Conservation (phyloP, 2,797 vertebrate genomes). For the Lepilemur ruficaudatus region DNA sequence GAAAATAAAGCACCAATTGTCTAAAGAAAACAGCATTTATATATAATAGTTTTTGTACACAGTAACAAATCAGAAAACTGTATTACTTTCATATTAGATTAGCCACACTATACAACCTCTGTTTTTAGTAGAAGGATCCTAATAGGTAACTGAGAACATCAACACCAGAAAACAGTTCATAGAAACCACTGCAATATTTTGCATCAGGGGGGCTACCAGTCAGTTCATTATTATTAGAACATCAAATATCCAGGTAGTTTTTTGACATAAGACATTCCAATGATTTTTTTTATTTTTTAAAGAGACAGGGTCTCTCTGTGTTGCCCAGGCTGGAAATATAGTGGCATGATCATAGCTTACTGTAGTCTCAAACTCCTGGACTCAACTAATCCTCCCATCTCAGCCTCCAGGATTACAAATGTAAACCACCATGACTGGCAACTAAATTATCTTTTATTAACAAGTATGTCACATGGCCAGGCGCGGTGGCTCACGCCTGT, state of each 20-base stretch:
- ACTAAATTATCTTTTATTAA: not conserved
- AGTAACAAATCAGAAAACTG: conserved; percentile 74
- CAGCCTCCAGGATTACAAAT: not conserved
- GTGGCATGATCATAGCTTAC: not conserved
- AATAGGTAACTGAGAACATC: not conserved
- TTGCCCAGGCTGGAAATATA: not conserved
- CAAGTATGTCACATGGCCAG: no score
- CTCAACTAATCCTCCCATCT: not conserved
- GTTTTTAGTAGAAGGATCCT: conserved; percentile 64
- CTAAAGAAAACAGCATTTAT: conserved; percentile 4
- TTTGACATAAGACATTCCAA: not conserved
- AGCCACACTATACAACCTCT: conserved; percentile 79
- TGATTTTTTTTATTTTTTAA: not conserved
- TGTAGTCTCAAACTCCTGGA: not conserved
- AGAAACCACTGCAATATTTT: not conserved
- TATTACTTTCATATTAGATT: conserved; percentile 69
- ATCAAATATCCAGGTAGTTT: not conserved
- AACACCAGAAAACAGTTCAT: not conserved
- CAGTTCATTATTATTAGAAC: not conserved
- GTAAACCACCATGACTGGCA: not conserved
- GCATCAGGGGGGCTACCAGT: not conserved
- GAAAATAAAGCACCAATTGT: conserved; percentile 58
- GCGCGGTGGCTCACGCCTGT: no score
- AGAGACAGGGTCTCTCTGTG: not conserved
- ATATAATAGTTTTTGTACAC: conserved; percentile 38